Evolutionary conservation across 2,113 vertebrate genomes (phyloP).

Genomic region (Craseonycteris thonglongyai): DNA sequence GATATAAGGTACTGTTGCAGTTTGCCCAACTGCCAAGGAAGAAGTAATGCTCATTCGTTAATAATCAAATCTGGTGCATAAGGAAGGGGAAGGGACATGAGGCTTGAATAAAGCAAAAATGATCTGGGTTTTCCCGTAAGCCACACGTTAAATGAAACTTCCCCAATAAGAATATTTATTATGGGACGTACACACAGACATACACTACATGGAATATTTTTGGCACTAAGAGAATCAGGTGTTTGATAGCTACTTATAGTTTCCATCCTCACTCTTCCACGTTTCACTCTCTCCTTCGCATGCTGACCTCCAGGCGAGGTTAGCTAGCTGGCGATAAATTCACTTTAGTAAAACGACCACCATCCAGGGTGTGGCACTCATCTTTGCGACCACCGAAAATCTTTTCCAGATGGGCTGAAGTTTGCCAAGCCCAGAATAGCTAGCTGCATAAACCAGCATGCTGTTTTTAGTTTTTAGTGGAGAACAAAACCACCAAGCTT

Average conservation of each 20-base stretch:
- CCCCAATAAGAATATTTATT: neutral
- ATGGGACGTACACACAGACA: neutral
- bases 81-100: neutral
- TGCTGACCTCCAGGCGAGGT: neutral
- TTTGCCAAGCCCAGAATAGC: neutral
- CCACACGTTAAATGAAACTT: neutral
- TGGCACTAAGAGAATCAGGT: neutral
- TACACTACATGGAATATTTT: neutral
- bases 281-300: no score
- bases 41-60: neutral
- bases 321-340: neutral
- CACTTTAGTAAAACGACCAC: neutral
- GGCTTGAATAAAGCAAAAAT: neutral
- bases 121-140: neutral
- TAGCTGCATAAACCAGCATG: neutral
- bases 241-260: neutral
- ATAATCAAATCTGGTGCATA: neutral
- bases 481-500: neutral
- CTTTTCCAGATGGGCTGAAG: constrained; percentile 44
- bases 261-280: no score
- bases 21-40: neutral
- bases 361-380: neutral
- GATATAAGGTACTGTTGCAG: neutral
- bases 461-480: constrained; percentile 4
- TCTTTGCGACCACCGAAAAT: neutral